Percentiles rank a stretch among this genome's conserved stretches.
phyloP scores from a whole-genome alignment of 2,888 invertebrate species.

The Nebria brevicollis region DNA sequence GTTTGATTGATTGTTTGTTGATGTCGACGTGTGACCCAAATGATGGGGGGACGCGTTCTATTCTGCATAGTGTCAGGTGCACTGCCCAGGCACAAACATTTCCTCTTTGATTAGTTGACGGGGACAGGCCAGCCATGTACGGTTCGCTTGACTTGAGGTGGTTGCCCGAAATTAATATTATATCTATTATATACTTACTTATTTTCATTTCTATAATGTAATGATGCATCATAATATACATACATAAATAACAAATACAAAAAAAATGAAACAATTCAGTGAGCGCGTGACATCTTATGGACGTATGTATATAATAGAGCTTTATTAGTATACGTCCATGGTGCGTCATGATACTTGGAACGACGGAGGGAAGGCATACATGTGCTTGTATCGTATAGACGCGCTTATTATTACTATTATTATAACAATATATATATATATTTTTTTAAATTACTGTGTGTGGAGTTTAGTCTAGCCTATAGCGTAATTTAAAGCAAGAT shows the following conservation, averaged over 20 bases:
- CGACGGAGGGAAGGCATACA: conserved; percentile 36
- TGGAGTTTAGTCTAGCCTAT: no score
- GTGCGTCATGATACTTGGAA: conserved; percentile 44
- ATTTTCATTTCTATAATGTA: background rate
- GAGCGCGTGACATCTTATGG: conserved; percentile 14
- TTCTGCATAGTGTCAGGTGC: conserved; percentile 5
- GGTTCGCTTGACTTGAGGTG: conserved; percentile 16
- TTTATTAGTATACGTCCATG: conserved; percentile 5
- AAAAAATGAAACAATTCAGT: conserved; percentile 3
- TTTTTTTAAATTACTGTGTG: no score
- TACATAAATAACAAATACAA: background rate
- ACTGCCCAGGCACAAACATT: conserved; percentile 57
- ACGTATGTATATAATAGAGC: conserved; percentile 14
- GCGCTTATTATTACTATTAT: no score
- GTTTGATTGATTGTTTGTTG: background rate
- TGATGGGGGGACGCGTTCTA: background rate
- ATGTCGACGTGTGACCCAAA: background rate
- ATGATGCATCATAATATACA: background rate
- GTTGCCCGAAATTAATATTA: conserved; percentile 2
- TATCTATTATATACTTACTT: background rate
- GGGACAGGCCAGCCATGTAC: conserved; percentile 58
- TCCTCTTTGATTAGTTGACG: conserved; percentile 61
- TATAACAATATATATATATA: no score
- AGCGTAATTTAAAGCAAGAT: no score
- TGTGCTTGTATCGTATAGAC: background rate